A percentile compares a stretch with the other conserved stretches of the same genome.
phyloP scores from a whole-genome alignment of 2,888 invertebrate species.

The Ochropacha duplaris region DNA sequence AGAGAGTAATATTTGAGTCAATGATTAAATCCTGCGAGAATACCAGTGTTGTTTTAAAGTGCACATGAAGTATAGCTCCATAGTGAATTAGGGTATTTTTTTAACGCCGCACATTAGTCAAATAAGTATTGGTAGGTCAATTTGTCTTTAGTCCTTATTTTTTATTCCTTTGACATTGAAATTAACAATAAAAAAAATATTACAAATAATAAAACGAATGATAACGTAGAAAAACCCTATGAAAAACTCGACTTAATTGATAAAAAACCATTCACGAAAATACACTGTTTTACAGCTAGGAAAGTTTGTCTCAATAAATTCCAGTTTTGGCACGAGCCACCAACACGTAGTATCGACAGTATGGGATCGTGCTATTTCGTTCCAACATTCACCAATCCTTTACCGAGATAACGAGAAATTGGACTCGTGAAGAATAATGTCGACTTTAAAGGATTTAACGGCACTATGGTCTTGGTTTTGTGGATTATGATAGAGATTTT shows the following conservation, averaged over 20 bases:
- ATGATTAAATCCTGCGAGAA: neutral
- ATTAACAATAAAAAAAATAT: too few relatives aligned
- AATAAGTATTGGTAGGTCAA: too few relatives aligned
- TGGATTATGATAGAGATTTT: slow-evolving; percentile 14
- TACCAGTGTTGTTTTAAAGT: too few relatives aligned
- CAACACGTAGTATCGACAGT: slow-evolving; percentile 45
- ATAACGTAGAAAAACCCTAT: neutral
- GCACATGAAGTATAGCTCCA: too few relatives aligned
- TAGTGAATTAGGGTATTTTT: too few relatives aligned
- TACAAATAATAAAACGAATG: neutral
- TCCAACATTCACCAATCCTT: slow-evolving; percentile 55
- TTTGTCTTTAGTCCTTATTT: too few relatives aligned
- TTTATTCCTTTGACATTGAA: too few relatives aligned
- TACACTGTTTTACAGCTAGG: slow-evolving; percentile 44
- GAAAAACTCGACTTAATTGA: slow-evolving; percentile 9
- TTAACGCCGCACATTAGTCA: too few relatives aligned
- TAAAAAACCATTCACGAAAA: slow-evolving; percentile 24
- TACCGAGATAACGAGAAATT: slow-evolving; percentile 57
- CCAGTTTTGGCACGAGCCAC: slow-evolving; percentile 59
- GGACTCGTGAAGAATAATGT: slow-evolving; percentile 38
- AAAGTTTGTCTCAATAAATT: slow-evolving; percentile 62
- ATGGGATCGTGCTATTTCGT: slow-evolving; percentile 48
- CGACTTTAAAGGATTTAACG: slow-evolving; percentile 47
- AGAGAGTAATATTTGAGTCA: neutral
- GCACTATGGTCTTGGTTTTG: slow-evolving; percentile 24